A percentile compares a stretch with the other conserved stretches of the same genome.
Evolutionary conservation across 2,113 vertebrate genomes (phyloP).

Genomic region (Podarcis muralis): DNA sequence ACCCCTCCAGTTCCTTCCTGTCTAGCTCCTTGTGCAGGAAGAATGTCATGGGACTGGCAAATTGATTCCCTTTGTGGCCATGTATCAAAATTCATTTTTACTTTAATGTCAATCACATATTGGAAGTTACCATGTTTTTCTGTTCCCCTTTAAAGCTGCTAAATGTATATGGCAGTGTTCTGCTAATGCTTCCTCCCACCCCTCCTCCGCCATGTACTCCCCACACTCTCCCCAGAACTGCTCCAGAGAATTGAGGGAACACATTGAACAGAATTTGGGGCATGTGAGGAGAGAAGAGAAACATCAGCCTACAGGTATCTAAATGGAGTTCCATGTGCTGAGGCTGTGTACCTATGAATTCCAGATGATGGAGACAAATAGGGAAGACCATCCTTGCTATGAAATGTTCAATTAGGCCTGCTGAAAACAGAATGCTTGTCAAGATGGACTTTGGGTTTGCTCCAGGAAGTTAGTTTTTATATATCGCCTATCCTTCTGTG

Average conservation of each 20-base stretch:
- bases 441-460: background rate
- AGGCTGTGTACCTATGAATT: background rate
- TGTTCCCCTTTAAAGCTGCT: background rate
- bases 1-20: too few species aligned
- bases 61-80: too few species aligned
- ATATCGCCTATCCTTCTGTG: background rate
- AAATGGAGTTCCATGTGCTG: background rate
- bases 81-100: too few species aligned
- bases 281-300: too few species aligned
- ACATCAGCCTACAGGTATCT: background rate
- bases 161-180: background rate
- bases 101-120: too few species aligned
- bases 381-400: background rate
- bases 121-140: background rate
- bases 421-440: background rate
- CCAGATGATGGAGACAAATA: background rate
- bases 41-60: too few species aligned
- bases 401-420: background rate
- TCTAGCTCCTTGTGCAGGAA: too few species aligned
- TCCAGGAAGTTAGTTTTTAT: background rate
- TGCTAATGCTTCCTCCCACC: too few species aligned
- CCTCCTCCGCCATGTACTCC: too few species aligned
- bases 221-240: too few species aligned
- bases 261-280: too few species aligned
- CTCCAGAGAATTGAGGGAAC: too few species aligned